Conservation (phyloP, 2,888 invertebrate genomes). For the Ditula angustiorana region DNA sequence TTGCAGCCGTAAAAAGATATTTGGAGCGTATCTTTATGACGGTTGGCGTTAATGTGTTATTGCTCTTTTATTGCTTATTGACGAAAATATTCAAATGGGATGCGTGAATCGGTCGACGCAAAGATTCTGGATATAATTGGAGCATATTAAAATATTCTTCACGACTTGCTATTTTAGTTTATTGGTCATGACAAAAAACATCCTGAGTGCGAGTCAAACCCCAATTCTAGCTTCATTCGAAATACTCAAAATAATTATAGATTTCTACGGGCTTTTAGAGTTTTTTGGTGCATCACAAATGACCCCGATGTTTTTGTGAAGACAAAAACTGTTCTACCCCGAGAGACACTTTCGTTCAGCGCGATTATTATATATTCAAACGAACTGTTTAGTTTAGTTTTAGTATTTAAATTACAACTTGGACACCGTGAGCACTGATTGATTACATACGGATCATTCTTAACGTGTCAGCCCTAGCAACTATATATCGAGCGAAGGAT, state of each 20-base stretch:
- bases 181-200: too few relatives aligned
- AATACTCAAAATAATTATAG: too few relatives aligned
- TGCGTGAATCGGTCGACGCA: slow-evolving; percentile 6
- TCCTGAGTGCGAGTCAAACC: too few relatives aligned
- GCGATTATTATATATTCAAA: too few relatives aligned
- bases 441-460: not conserved
- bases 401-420: not conserved
- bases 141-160: not conserved
- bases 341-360: too few relatives aligned
- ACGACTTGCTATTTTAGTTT: not conserved
- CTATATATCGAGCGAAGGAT: slow-evolving; percentile 48
- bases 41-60: slow-evolving; percentile 28
- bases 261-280: too few relatives aligned
- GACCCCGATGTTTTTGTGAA: too few relatives aligned
- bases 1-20: slow-evolving; percentile 36
- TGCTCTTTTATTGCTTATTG: slow-evolving; percentile 32
- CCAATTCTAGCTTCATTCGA: too few relatives aligned
- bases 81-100: slow-evolving; percentile 26
- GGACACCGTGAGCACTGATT: not conserved
- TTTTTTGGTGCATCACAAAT: too few relatives aligned
- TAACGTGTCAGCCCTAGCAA: slow-evolving; percentile 39
- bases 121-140: slow-evolving; percentile 12
- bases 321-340: too few relatives aligned
- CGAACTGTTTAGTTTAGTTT: not conserved
- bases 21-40: slow-evolving; percentile 33